Evolutionary conservation across 2,888 invertebrate species (phyloP).

Genomic region (Trimorus sp.): DNA sequence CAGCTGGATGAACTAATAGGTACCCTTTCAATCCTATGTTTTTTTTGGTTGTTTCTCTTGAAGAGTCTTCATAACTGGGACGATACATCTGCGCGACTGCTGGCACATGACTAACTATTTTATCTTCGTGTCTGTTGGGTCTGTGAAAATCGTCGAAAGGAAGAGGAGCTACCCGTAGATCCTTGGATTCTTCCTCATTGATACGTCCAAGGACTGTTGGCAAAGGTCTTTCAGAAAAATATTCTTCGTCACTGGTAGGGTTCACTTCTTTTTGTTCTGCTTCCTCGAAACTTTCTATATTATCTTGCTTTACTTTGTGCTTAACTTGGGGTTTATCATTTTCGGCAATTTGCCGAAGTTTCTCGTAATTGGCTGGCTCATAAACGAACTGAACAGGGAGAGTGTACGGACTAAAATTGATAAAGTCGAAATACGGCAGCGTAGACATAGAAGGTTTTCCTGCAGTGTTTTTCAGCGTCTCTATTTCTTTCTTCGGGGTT

Average conservation of each 20-base stretch:
- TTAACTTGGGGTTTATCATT: not conserved
- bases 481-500: not conserved
- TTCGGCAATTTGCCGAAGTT: slow-evolving; percentile 45
- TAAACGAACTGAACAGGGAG: slow-evolving; percentile 73
- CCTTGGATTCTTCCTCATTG: slow-evolving; percentile 72
- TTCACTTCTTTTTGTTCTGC: slow-evolving; percentile 26
- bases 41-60: not conserved
- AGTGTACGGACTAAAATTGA: slow-evolving; percentile 70
- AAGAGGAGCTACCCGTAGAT: slow-evolving; percentile 73
- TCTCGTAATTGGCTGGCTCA: slow-evolving; percentile 67
- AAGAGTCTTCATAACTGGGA: slow-evolving; percentile 11
- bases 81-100: not conserved
- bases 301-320: slow-evolving; percentile 22
- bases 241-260: slow-evolving; percentile 54
- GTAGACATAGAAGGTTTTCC: slow-evolving; percentile 23
- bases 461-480: slow-evolving; percentile 2
- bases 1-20: slow-evolving; percentile 25
- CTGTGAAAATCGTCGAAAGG: slow-evolving; percentile 76
- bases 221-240: slow-evolving; percentile 56
- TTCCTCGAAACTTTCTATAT: slow-evolving; percentile 48
- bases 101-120: slow-evolving; percentile 22
- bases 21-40: slow-evolving; percentile 21
- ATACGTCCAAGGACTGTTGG: slow-evolving; percentile 67
- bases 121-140: slow-evolving; percentile 69
- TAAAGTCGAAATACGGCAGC: slow-evolving; percentile 64